Evolutionary conservation across 1,140 invertebrate genomes (phyloP), one percentile per base, ranked within the genome.

Genomic region (Hycleus phaleratus): DNA sequence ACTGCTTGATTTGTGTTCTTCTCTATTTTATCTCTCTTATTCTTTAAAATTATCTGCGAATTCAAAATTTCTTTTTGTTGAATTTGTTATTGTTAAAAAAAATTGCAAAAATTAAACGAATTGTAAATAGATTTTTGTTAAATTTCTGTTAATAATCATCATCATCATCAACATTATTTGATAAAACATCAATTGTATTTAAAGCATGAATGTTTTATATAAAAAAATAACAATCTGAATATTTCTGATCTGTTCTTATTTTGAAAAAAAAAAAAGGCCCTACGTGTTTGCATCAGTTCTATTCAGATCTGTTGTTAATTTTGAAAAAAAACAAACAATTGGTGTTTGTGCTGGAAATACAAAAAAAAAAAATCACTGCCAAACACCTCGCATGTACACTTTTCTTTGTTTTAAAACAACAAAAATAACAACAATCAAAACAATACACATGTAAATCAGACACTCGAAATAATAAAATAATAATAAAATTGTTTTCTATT

Each of bases 401-500:
- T 42, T 42, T n/a, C 9, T 42, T 42, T n/a, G 3, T 42, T 42
- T 6, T n/a, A 7, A 10, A 32, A 32, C 7, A 32, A 32, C 32
- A 32, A 32, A 53, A 46, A 63, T 56, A 56, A 63, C 64, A 61
- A 52, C 63, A 56, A 39, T 61, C 48, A 61, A 18, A 18, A 18
- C 18, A 18, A 18, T 18, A 18, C 18, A 12, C 49, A 50, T 64
- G 59, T 64, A 56, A 59, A 64, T 50, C 57, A 56, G 61, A 60
- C 32, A 5, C 32, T 32, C 32, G 49, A 47, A 12, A 25, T 18
- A 46, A 46, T 12, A 25, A 62, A 49, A 56, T 62, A 54, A 58
- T 55, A 69, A 69, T 69, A 69, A 69, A 42, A 69, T 66, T 68
- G 64, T 69, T 69, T 66, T 69, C 67, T 69, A 66, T 64, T 64